These are phyloP conservation scores for Cydia strobilella DNA, from an alignment of 1,140 invertebrate genomes.

Conservation along the genomic window DNA sequence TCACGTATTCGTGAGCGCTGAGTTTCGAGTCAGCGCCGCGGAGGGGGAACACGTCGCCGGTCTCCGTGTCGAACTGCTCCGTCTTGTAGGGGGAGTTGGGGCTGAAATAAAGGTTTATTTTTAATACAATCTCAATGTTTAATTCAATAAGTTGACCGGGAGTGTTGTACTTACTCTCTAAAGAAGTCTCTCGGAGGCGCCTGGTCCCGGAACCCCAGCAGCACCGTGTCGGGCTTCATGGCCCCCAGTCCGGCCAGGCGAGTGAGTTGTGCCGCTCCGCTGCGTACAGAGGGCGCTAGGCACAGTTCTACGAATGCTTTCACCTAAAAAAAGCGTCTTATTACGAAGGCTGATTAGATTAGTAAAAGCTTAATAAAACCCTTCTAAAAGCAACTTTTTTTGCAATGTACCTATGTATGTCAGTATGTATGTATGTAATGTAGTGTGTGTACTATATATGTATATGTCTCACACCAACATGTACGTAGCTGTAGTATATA, in stretches of 20 bases:
- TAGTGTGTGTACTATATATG: no score
- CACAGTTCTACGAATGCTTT: conserved; percentile 99
- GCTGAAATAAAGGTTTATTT: conserved; percentile 47
- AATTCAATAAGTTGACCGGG: neutral
- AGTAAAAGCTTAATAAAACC: no score
- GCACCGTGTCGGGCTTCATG: conserved; percentile 99
- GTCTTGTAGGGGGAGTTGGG: conserved; percentile 66
- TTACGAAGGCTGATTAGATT: no score
- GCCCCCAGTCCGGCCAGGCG: conserved; percentile 97
- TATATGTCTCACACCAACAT: no score
- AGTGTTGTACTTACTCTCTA: conserved; percentile 63
- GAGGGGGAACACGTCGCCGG: conserved; percentile 71
- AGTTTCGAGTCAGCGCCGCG: conserved; percentile 61
- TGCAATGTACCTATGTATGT: no score
- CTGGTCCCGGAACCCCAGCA: conserved; percentile 93
- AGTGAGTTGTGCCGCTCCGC: conserved; percentile 96
- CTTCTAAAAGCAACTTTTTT: no score
- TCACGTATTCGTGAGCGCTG: conserved; percentile 89
- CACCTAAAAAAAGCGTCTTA: conserved; percentile 73
- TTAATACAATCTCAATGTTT: conserved; percentile 35
- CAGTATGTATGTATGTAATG: no score
- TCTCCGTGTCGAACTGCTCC: conserved; percentile 58
- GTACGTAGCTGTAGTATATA: no score
- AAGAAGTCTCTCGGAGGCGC: conserved; percentile 89
- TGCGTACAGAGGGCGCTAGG: conserved; percentile 89